These are phyloP conservation scores for Zoanthus sociatus DNA, from an alignment of 92 coral and sea anemone species.

Conservation along the genomic window DNA sequence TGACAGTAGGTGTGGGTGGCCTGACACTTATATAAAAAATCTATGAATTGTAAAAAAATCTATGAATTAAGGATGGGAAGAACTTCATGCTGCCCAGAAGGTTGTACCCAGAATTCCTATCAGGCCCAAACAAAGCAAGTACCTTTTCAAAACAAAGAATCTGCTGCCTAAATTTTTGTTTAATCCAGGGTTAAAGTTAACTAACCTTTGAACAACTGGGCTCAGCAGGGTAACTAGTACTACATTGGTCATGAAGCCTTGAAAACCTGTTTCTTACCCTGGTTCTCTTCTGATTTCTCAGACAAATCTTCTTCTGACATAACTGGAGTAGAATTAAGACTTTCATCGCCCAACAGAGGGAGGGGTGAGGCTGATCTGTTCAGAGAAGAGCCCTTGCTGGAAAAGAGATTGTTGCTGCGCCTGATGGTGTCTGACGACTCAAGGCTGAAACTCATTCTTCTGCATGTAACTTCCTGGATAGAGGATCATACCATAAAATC, in stretches of 20 bases:
- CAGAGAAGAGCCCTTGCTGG: constrained; percentile 74
- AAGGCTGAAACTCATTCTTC: constrained; percentile 87
- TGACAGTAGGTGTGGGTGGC: no score
- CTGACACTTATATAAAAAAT: no score
- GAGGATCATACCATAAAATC: background rate
- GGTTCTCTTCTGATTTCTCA: constrained; percentile 68
- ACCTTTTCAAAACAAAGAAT: no score
- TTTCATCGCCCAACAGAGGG: constrained; percentile 61
- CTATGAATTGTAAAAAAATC: no score
- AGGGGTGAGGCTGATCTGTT: constrained; percentile 70
- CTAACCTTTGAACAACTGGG: no score
- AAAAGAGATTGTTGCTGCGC: constrained; percentile 69
- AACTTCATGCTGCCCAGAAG: no score
- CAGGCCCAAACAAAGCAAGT: no score
- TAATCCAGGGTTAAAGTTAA: no score
- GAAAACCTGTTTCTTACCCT: constrained; percentile 34
- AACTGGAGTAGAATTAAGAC: constrained; percentile 66
- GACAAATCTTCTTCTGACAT: constrained; percentile 91
- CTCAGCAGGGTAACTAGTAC: background rate
- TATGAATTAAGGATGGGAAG: no score
- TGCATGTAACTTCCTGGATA: constrained; percentile 83
- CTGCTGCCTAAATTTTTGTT: no score
- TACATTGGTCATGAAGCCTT: background rate
- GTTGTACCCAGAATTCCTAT: no score
- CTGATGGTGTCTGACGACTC: constrained; percentile 73